Percentiles rank a stretch among this genome's conserved stretches.
phyloP scores from a whole-genome alignment of 2,888 invertebrate species.

The Parnassius orleans region DNA sequence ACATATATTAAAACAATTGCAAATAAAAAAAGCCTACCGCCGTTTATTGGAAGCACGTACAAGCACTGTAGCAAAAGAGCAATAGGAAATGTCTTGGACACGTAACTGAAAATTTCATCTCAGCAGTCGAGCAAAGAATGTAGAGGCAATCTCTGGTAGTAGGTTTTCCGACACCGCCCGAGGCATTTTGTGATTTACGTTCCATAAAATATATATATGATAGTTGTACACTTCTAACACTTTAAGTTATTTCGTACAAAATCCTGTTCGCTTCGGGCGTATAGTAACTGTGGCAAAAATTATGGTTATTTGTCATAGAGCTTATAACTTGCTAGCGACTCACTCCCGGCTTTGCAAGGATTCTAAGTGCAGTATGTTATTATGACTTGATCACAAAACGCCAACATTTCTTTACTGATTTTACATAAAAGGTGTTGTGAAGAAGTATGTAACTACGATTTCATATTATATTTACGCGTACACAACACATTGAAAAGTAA shows the following conservation, averaged over 20 bases:
- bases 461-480: too few species aligned
- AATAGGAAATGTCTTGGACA: slow-evolving; percentile 30
- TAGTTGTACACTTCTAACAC: slow-evolving; percentile 16
- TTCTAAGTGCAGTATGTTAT: too few species aligned
- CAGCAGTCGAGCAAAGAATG: slow-evolving; percentile 26
- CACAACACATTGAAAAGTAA: too few species aligned
- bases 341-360: too few species aligned
- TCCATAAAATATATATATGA: slow-evolving; percentile 21
- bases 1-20: not conserved
- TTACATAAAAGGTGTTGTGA: too few species aligned
- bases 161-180: slow-evolving; percentile 30
- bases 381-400: too few species aligned
- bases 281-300: too few species aligned
- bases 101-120: slow-evolving; percentile 36
- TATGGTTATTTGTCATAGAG: too few species aligned
- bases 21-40: slow-evolving; percentile 1
- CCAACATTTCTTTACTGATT: too few species aligned
- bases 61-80: slow-evolving; percentile 26
- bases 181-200: slow-evolving; percentile 35
- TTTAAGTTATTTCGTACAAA: slow-evolving; percentile 11
- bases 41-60: slow-evolving; percentile 16
- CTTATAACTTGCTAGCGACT: too few species aligned
- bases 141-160: slow-evolving; percentile 29
- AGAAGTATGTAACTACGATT: too few species aligned
- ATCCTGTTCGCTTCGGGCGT: slow-evolving; percentile 22